Conservation (phyloP, 2,888 invertebrate species). For the Ichneumon xanthorius region DNA sequence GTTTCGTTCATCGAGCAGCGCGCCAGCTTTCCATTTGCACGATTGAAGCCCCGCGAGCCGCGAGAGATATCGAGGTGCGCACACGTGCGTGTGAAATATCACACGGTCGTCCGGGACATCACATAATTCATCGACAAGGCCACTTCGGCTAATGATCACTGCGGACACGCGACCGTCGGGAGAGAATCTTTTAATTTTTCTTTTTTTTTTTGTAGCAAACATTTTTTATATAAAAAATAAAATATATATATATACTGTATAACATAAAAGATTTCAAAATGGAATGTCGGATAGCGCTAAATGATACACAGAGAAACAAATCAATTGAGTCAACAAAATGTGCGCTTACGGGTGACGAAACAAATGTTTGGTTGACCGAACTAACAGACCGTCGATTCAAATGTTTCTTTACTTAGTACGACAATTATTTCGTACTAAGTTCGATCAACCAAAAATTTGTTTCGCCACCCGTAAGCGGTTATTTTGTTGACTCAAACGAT, state of each 20-base stretch:
- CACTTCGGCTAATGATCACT: constrained; percentile 40
- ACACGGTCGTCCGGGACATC: constrained; percentile 40
- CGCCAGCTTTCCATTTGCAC: constrained; percentile 71
- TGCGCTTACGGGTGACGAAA: no score
- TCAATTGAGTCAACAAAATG: no score
- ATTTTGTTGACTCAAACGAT: no score
- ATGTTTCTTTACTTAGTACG: no score
- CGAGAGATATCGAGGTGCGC: constrained; percentile 38
- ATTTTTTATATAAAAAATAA: neutral
- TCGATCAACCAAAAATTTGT: no score
- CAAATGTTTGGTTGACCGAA: no score
- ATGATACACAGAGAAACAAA: no score
- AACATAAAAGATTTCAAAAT: no score
- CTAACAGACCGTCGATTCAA: no score
- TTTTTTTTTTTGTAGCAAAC: neutral
- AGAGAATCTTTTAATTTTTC: neutral
- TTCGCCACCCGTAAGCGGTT: no score
- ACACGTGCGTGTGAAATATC: constrained; percentile 40
- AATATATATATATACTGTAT: neutral
- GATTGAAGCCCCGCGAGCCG: constrained; percentile 71
- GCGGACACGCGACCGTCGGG: neutral
- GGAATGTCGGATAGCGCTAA: no score
- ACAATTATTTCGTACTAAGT: no score
- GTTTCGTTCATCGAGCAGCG: constrained; percentile 54
- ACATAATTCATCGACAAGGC: constrained; percentile 48